A percentile compares a stretch with the other conserved stretches of the same genome.
phyloP scores from a whole-genome alignment of 2,888 invertebrate species.

The Epinotia demarniana region DNA sequence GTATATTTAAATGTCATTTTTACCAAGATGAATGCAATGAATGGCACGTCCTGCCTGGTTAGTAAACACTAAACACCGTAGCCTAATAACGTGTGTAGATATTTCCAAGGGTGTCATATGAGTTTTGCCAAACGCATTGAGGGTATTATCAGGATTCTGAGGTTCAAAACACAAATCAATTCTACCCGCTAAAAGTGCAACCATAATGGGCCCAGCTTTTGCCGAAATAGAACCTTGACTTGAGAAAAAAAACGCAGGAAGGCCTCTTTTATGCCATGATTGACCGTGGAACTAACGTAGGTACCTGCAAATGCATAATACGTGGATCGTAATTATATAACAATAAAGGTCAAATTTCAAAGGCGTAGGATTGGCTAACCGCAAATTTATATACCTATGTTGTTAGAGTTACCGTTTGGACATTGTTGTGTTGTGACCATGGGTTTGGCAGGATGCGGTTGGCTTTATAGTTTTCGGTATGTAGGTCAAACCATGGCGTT shows the following conservation, averaged over 20 bases:
- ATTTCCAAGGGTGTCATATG: no score
- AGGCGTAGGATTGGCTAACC: neutral
- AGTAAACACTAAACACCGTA: no score
- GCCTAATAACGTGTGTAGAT: no score
- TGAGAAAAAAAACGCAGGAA: constrained; percentile 46
- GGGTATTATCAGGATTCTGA: no score
- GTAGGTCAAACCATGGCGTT: constrained; percentile 17
- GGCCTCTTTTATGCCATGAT: constrained; percentile 44
- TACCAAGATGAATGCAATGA: no score
- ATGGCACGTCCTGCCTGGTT: no score
- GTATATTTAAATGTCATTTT: no score
- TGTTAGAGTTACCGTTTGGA: constrained; percentile 15
- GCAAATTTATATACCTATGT: neutral
- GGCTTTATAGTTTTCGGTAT: constrained; percentile 2
- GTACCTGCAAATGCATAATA: neutral
- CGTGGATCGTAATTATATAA: neutral
- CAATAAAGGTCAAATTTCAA: neutral
- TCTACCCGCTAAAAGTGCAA: no score
- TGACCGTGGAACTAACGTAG: constrained; percentile 42
- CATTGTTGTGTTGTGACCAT: constrained; percentile 43
- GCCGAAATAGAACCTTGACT: constrained; percentile 18
- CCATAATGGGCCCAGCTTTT: neutral
- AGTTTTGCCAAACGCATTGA: no score
- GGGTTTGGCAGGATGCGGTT: constrained; percentile 33
- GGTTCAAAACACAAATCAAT: no score